Conservation (phyloP, 2,797 vertebrate species). For the Leptatherina wallacei region DNA sequence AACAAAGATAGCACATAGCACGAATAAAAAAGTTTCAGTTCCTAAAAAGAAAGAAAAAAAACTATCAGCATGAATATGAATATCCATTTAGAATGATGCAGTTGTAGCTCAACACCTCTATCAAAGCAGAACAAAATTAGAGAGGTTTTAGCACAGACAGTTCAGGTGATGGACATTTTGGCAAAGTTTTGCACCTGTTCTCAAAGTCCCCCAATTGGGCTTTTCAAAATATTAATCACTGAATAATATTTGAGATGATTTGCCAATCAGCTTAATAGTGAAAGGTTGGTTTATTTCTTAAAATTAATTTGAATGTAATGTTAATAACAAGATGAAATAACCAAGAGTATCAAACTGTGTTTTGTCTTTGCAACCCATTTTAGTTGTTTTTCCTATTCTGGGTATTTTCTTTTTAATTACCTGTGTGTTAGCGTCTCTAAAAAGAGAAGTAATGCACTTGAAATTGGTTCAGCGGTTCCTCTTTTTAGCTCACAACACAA, state of each 20-base stretch:
- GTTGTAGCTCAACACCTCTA: neutral
- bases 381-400: neutral
- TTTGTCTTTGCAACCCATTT: neutral
- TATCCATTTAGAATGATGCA: neutral
- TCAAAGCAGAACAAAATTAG: too few relatives aligned
- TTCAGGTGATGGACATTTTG: too few relatives aligned
- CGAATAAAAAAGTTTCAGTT: neutral
- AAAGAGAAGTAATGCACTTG: neutral
- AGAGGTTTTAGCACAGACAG: too few relatives aligned
- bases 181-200: too few relatives aligned
- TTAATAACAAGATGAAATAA: neutral
- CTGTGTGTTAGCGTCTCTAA: neutral
- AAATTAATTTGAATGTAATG: neutral
- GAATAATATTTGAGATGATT: neutral
- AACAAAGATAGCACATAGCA: neutral
- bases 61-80: neutral
- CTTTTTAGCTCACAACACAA: constrained; percentile 8
- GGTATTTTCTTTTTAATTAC: neutral
- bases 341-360: neutral
- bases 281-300: neutral
- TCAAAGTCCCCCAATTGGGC: too few relatives aligned
- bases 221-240: too few relatives aligned
- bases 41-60: too few relatives aligned
- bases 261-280: neutral
- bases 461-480: constrained; percentile 18